These are phyloP conservation scores for Stomorhina lunata DNA, from an alignment of 2,888 invertebrate genomes.

Conservation along the genomic window DNA sequence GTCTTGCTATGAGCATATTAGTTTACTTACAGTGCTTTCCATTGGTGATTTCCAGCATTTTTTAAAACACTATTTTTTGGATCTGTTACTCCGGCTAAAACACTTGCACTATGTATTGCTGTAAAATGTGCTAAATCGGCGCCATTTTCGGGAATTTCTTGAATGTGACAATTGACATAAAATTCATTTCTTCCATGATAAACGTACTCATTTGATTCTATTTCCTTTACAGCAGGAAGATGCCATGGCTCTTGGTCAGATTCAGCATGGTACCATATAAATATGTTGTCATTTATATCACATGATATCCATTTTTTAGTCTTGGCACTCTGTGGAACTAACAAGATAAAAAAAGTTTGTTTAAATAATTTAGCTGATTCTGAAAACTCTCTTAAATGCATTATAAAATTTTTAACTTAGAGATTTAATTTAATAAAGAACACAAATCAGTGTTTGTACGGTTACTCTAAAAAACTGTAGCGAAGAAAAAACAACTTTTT, in stretches of 20 bases:
- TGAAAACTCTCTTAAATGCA: too few relatives aligned
- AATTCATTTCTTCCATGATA: conserved; percentile 90
- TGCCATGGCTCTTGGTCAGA: conserved; percentile 85
- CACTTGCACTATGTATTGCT: conserved; percentile 85
- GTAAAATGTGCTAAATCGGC: conserved; percentile 91
- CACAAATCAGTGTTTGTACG: too few relatives aligned
- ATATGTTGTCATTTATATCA: conserved; percentile 88
- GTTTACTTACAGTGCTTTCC: conserved; percentile 80
- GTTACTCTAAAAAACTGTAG: too few relatives aligned
- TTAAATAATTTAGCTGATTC: background rate
- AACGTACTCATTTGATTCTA: conserved; percentile 82
- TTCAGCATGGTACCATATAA: conserved; percentile 92
- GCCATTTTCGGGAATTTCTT: conserved; percentile 92
- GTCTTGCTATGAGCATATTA: too few relatives aligned
- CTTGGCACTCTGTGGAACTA: conserved; percentile 86
- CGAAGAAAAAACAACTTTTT: too few relatives aligned
- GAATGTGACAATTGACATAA: conserved; percentile 87
- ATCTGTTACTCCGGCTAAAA: conserved; percentile 81
- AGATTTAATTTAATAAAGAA: too few relatives aligned
- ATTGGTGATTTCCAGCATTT: conserved; percentile 81
- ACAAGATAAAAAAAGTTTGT: background rate
- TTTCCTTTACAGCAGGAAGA: conserved; percentile 82
- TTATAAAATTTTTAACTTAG: too few relatives aligned
- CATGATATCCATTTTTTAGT: conserved; percentile 85
- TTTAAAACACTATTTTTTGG: conserved; percentile 74